Percentiles rank a stretch among this genome's conserved stretches.
Evolutionary conservation across 2,888 invertebrate species (phyloP).

Genomic region (Meiosimyza decipiens): DNA sequence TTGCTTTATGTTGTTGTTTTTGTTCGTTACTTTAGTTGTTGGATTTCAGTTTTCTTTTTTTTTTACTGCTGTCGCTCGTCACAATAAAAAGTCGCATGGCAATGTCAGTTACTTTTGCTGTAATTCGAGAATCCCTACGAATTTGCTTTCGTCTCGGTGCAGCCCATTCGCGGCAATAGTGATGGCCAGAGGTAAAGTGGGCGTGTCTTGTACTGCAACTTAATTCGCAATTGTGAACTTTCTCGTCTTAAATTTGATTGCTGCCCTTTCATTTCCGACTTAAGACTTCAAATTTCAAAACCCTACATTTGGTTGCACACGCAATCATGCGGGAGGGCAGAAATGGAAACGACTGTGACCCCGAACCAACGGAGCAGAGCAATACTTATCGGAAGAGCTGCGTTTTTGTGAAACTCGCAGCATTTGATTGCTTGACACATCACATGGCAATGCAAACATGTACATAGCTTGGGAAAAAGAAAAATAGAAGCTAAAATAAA

Average conservation of each 20-base stretch:
- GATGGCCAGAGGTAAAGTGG: not conserved
- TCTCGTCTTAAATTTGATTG: slow-evolving; percentile 1
- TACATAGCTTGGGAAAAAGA: not conserved
- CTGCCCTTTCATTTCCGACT: slow-evolving; percentile 25
- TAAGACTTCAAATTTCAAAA: slow-evolving; percentile 15
- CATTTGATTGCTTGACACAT: slow-evolving; percentile 45
- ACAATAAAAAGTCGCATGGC: slow-evolving; percentile 40
- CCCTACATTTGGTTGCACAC: not conserved
- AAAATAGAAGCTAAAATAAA: not conserved
- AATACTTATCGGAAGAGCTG: slow-evolving; percentile 6
- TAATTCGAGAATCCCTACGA: slow-evolving; percentile 47
- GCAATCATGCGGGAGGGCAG: too few species aligned
- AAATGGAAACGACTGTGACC: too few species aligned
- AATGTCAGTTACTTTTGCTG: slow-evolving; percentile 32
- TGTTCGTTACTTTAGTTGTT: not conserved
- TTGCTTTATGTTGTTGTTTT: not conserved
- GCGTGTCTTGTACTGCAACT: slow-evolving; percentile 29
- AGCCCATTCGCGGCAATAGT: slow-evolving; percentile 16
- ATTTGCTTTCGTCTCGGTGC: slow-evolving; percentile 42
- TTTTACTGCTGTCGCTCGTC: slow-evolving; percentile 22
- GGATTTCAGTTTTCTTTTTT: not conserved
- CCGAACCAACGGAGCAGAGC: not conserved
- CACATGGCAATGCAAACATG: slow-evolving; percentile 35
- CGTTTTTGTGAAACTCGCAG: slow-evolving; percentile 43
- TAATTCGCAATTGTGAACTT: slow-evolving; percentile 33